Evolutionary conservation across 2,113 vertebrate genomes (phyloP), one percentile per base, ranked within the genome.

Genomic region (Tauraco erythrolophus): DNA sequence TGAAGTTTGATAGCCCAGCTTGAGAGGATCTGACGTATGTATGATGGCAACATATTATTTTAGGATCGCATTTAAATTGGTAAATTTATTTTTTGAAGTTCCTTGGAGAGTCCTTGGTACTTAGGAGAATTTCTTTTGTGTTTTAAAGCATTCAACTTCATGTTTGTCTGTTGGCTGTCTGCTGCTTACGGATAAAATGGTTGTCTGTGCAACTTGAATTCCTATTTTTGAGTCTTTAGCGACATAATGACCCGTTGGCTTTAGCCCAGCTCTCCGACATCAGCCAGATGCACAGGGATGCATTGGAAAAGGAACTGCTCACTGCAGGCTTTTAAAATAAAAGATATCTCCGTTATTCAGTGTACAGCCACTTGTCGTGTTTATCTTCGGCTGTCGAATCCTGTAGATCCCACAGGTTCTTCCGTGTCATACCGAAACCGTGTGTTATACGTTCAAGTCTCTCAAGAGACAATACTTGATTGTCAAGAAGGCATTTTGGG

Each of bases 341-440:
- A 64, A 69, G 23, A 5, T 11, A 19, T 57, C 18, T 80, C 43
- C 13, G 4, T 87, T n/a, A 41, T 45, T 72, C 56, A 27, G 15
- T 18, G 27, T 30, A 23, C 6, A 66, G 35, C 46, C 60, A 62
- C n/a, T 19, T 39, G 31, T 48, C 1, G 3, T 57, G n/a, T 57
- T 84, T 64, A 27, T 51, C 79, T 88, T 46, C 48, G 33, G 61
- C 43, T 37, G 25, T 30, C 54, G 62, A 15, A 62, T 74, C 46
- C 53, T 48, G 5, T 30, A 30, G 35, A 69, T 35, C 46, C 74
- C n/a, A n/a, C n/a, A n/a, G n/a, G n/a, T n/a, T n/a, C n/a, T n/a
- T 56, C 74, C 37, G n/a, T 18, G 53, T 80, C 1, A 0, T 28
- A 25, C 25, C 41, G 15, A 33, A 76, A 43, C 23, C 0, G 0